phyloP scores from a whole-genome alignment of 2,888 invertebrate species.

The Isotomurus palustris region DNA sequence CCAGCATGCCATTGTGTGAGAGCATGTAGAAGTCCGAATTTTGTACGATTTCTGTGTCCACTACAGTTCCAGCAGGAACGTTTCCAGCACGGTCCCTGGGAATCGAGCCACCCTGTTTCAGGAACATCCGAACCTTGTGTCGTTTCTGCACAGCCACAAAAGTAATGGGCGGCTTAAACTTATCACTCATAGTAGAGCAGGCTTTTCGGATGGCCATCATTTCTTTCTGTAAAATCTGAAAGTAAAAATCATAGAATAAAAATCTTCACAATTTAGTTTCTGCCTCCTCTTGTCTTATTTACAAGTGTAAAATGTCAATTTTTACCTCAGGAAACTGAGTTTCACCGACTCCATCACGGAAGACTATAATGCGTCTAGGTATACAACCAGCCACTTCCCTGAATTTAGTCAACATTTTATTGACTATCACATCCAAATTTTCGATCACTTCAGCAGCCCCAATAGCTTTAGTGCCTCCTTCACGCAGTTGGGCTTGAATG shows the following conservation, averaged over 20 bases:
- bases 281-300: neutral
- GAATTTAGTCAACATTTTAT: constrained; percentile 43
- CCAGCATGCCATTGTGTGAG: constrained; percentile 48
- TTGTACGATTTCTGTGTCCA: constrained; percentile 54
- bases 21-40: constrained; percentile 53
- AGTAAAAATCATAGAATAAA: too few species aligned
- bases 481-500: constrained; percentile 25
- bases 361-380: constrained; percentile 48
- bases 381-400: constrained; percentile 28
- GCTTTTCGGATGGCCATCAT: constrained; percentile 51
- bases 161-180: constrained; percentile 58
- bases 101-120: neutral
- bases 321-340: constrained; percentile 49
- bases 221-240: constrained; percentile 30
- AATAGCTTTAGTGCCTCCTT: neutral
- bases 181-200: constrained; percentile 54
- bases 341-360: constrained; percentile 50
- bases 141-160: constrained; percentile 60
- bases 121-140: constrained; percentile 51
- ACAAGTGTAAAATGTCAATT: neutral
- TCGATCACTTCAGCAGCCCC: constrained; percentile 21
- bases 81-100: constrained; percentile 45
- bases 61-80: constrained; percentile 55
- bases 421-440: constrained; percentile 22
- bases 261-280: neutral